Base-by-base conservation (phyloP, 1,140 invertebrate genomes). In the Oscheius sp. region DNA sequence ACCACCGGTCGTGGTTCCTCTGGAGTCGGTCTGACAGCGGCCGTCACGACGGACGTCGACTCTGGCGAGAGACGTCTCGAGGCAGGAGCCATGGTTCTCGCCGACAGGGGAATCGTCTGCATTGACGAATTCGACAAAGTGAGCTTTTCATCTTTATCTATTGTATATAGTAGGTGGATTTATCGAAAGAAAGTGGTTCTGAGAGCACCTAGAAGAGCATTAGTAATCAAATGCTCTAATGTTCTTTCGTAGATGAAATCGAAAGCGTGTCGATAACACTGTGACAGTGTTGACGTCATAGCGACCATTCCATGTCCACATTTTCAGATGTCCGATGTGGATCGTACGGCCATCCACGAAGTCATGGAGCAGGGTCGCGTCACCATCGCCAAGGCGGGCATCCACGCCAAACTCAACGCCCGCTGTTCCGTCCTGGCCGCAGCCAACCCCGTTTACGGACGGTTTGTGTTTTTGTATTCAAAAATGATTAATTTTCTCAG, bases 111-210 rank as follows among this genome's bases (percentile, higher is more conserved):
- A 28, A 92, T 99, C 55, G 95, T 99, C 61, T 99, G 96, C 84
- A 99, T 99, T 84, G 97, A 99, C 86, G 96, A 99, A 87, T 99
- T 99, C 86, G 96, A 99, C 87, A 99, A 99, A 74, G 79, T 79
- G 29, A 29, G 13, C n/a, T 32, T 23, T 10, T 63, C 7, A 29
- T 63, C 7, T 10, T 13, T 7, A 10, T 32, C 13, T 63, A 4
- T 3, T 29, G 23, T 29, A 63, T 32, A 63, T 18, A 26, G 23
- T n/a, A n/a, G n/a, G n/a, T n/a, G n/a, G n/a, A n/a, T n/a, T n/a
- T n/a, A n/a, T n/a, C n/a, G n/a, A n/a, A n/a, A n/a, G n/a, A n/a
- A n/a, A n/a, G n/a, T n/a, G n/a, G n/a, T n/a, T n/a, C n/a, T n/a
- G n/a, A n/a, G n/a, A n/a, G n/a, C n/a, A n/a, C n/a, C n/a, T n/a